Base-by-base conservation (phyloP, 2,797 vertebrate species). In the Cephalopachus bancanus region DNA sequence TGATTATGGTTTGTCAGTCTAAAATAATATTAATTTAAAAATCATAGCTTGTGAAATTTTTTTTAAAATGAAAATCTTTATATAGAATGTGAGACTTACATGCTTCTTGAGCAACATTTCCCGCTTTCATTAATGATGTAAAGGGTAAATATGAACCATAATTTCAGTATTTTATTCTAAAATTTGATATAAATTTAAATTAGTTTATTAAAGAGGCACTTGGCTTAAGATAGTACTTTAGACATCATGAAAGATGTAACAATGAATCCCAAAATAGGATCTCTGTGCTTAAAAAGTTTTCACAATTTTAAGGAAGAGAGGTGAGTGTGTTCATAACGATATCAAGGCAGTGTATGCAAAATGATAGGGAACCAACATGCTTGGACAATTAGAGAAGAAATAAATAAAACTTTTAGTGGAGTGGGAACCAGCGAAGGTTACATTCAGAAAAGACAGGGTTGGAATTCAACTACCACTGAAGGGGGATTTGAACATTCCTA, bases 111-210 rank as follows among this genome's bases (percentile, higher is more conserved):
- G 53, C 33, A 53, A 59, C 60, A 65, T n/a, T 79, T 89, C 9
- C 5, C 65, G 67, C 37, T 89, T 94, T 83, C 33, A 79, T 79
- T 84, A 28, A 79, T 6, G 72, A 78, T 26, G 10, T 44, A 5
- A 67, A 55, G n/a, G 89, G 80, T 80, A 92, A 75, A 81, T 62
- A 9, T 75, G n/a, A 86, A 64, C 15, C n/a, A 26, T 33, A 86
- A 76, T 90, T 95, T 85, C 62, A 76, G 22, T 33, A 62, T 30
- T 85, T 69, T 76, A 76, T 76, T 95, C 55, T 57, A 90, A 83
- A 95, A 64, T 28, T 75, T 20, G 17, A 62, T 44, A 69, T 72
- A n/a, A 7, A 93, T 57, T 81, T 75, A 89, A 75, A 74, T 72
- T 80, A 9, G 33, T 84, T 79, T 55, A 57, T 89, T 89, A 85